phyloP scores from a whole-genome alignment of 2,888 invertebrate species.

The Drosophila prolongata region DNA sequence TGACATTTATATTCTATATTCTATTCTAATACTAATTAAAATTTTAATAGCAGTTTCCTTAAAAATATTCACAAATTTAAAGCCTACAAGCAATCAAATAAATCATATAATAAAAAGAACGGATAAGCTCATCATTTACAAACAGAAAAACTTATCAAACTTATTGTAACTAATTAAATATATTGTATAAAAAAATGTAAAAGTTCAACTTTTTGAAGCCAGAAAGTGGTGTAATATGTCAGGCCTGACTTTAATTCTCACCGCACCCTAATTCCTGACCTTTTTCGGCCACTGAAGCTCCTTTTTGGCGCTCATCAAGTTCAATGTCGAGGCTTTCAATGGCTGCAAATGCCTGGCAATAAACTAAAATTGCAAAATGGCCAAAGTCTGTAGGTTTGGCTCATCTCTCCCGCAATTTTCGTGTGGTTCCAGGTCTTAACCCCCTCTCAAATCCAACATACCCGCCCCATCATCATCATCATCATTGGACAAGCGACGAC shows the following conservation, averaged over 20 bases:
- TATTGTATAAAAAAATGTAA: background rate
- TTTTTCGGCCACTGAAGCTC: background rate
- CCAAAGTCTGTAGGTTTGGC: conserved; percentile 16
- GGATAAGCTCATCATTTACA: no score
- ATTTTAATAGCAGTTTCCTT: no score
- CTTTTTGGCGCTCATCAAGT: conserved; percentile 32
- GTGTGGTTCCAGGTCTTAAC: background rate
- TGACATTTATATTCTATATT: no score
- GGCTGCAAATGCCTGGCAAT: conserved; percentile 45
- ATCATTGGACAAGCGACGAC: conserved; percentile 27
- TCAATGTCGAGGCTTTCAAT: conserved; percentile 48
- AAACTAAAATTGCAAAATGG: conserved; percentile 60
- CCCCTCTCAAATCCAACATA: background rate
- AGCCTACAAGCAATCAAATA: no score
- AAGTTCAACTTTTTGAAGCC: no score
- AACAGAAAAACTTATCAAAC: no score
- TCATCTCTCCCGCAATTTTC: background rate
- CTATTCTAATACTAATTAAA: no score
- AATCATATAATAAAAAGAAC: no score
- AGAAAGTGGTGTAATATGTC: no score
- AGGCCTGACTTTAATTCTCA: conserved; percentile 17
- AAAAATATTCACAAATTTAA: no score
- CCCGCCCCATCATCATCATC: conserved; percentile 26
- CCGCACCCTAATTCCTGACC: conserved; percentile 1
- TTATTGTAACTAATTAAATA: no score